Evolutionary conservation across 1,140 invertebrate genomes (phyloP).

Genomic region (Eciton burchellii): DNA sequence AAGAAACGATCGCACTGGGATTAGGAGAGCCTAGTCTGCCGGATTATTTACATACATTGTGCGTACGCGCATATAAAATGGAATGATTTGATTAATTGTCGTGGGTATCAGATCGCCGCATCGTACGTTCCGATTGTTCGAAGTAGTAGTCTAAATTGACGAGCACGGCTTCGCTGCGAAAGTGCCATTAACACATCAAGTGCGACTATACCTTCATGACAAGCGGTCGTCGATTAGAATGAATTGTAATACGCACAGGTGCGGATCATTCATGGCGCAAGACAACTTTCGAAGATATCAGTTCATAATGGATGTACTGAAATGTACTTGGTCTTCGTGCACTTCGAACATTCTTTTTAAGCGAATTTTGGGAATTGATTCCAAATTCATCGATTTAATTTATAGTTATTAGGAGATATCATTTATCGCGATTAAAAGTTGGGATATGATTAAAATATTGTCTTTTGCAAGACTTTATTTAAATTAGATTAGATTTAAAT

Average conservation of each 20-base stretch:
- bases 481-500: too few relatives aligned
- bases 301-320: slow-evolving; percentile 12
- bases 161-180: slow-evolving; percentile 56
- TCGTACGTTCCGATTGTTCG: slow-evolving; percentile 21
- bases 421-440: not conserved
- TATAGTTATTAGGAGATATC: not conserved
- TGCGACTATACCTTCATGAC: slow-evolving; percentile 37
- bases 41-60: slow-evolving; percentile 57
- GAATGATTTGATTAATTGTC: slow-evolving; percentile 38
- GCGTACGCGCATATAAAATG: slow-evolving; percentile 43
- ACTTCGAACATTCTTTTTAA: slow-evolving; percentile 15
- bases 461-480: too few relatives aligned
- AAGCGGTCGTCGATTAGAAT: slow-evolving; percentile 34
- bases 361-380: slow-evolving; percentile 13
- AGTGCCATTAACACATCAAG: slow-evolving; percentile 65
- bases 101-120: slow-evolving; percentile 16
- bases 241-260: slow-evolving; percentile 71
- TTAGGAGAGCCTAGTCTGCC: slow-evolving; percentile 53
- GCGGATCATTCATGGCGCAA: slow-evolving; percentile 25
- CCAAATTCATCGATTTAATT: not conserved
- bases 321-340: not conserved
- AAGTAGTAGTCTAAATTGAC: slow-evolving; percentile 56
- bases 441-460: too few relatives aligned
- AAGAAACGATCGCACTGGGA: slow-evolving; percentile 58
- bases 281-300: slow-evolving; percentile 1